Evolutionary conservation across 1,140 invertebrate species (phyloP).

Genomic region (Calliphora vicina): DNA sequence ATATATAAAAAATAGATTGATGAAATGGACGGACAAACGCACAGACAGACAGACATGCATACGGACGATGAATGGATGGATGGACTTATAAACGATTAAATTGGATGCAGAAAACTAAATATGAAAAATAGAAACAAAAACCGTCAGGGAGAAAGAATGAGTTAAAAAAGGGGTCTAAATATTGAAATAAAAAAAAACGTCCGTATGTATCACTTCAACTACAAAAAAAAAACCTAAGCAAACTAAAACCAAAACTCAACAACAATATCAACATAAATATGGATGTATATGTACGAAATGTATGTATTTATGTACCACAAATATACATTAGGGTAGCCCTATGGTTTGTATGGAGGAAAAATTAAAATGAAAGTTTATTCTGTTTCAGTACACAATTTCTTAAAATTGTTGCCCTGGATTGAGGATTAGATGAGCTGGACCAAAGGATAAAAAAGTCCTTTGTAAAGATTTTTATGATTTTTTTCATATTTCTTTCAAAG

Average conservation of each 20-base stretch:
- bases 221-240: constrained; percentile 29
- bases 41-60: neutral
- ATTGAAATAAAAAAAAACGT: neutral
- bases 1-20: constrained; percentile 26
- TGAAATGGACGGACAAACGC: neutral
- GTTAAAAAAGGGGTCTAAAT: neutral
- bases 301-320: no score
- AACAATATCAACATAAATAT: constrained; percentile 42
- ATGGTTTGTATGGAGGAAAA: no score
- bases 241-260: constrained; percentile 44
- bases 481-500: no score
- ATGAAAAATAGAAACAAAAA: constrained; percentile 7
- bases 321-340: no score
- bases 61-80: neutral
- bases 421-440: no score
- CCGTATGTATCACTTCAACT: constrained; percentile 7
- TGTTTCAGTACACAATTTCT: no score
- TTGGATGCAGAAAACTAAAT: constrained; percentile 20
- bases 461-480: no score
- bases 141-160: neutral
- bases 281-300: neutral
- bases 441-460: no score
- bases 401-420: no score
- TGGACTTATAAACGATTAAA: constrained; percentile 24
- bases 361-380: no score